Conservation (phyloP, 2,797 vertebrate genomes). For the Rhynchonycteris naso region DNA sequence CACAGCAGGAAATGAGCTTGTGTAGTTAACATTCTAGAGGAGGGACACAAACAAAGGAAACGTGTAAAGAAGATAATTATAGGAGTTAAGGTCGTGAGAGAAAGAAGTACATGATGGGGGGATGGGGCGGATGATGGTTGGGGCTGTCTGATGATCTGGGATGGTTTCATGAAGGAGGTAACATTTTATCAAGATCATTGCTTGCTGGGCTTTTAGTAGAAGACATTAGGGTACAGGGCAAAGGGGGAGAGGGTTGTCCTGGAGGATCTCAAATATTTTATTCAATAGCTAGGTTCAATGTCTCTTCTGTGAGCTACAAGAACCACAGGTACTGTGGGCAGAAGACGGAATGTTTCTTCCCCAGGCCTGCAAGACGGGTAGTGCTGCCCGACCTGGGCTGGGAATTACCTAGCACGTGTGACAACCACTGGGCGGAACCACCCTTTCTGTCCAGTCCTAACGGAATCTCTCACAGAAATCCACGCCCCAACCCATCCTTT, state of each 20-base stretch:
- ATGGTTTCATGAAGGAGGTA: neutral
- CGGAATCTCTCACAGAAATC: neutral
- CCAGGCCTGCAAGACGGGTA: neutral
- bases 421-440: fast-evolving
- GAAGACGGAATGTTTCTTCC: neutral
- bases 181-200: neutral
- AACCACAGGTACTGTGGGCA: neutral
- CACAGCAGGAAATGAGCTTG: neutral
- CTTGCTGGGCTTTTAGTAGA: neutral
- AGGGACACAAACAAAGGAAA: neutral
- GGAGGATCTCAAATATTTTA: neutral
- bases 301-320: neutral
- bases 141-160: neutral
- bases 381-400: fast-evolving
- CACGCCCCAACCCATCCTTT: neutral
- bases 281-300: fast-evolving
- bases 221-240: neutral
- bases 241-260: neutral
- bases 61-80: too few species aligned
- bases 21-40: neutral
- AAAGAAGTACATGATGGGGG: neutral
- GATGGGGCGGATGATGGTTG: too few species aligned
- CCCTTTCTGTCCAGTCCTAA: neutral
- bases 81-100: neutral
- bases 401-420: neutral